A percentile compares a stretch with the other conserved stretches of the same genome.
phyloP scores from a whole-genome alignment of 1,140 invertebrate genomes.

The Dendroctonus ponderosae region DNA sequence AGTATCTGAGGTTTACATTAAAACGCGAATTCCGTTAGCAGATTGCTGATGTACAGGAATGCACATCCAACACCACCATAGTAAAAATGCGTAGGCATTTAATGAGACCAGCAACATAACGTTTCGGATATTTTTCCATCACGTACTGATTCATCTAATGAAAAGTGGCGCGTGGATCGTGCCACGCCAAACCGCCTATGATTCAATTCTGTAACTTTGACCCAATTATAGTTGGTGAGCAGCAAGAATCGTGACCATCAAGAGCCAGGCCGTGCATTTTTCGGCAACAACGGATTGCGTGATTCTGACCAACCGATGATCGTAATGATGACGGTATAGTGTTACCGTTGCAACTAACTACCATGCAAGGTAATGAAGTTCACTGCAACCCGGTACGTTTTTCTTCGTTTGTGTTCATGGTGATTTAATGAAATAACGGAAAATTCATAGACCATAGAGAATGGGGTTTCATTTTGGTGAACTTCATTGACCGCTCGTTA shows the following conservation, averaged over 20 bases:
- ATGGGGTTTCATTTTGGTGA: too few species aligned
- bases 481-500: too few species aligned
- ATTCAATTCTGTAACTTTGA: slow-evolving; percentile 38
- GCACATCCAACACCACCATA: not conserved
- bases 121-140: slow-evolving; percentile 25
- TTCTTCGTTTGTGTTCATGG: slow-evolving; percentile 1
- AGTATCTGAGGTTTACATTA: too few species aligned
- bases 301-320: slow-evolving; percentile 26
- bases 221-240: slow-evolving; percentile 29
- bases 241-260: slow-evolving; percentile 30
- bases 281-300: slow-evolving; percentile 30
- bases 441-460: not conserved
- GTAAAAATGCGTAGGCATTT: slow-evolving; percentile 17
- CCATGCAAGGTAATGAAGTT: slow-evolving; percentile 23
- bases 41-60: too few species aligned
- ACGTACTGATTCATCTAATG: slow-evolving; percentile 31
- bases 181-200: slow-evolving; percentile 32
- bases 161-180: slow-evolving; percentile 30
- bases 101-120: slow-evolving; percentile 18
- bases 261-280: slow-evolving; percentile 22
- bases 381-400: slow-evolving; percentile 10
- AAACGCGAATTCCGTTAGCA: too few species aligned
- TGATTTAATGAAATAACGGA: slow-evolving; percentile 28
- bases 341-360: slow-evolving; percentile 25
- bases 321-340: slow-evolving; percentile 26